These are phyloP conservation scores for Drosophila ercepeae DNA, from an alignment of 1,140 invertebrate species.

Conservation along the genomic window DNA sequence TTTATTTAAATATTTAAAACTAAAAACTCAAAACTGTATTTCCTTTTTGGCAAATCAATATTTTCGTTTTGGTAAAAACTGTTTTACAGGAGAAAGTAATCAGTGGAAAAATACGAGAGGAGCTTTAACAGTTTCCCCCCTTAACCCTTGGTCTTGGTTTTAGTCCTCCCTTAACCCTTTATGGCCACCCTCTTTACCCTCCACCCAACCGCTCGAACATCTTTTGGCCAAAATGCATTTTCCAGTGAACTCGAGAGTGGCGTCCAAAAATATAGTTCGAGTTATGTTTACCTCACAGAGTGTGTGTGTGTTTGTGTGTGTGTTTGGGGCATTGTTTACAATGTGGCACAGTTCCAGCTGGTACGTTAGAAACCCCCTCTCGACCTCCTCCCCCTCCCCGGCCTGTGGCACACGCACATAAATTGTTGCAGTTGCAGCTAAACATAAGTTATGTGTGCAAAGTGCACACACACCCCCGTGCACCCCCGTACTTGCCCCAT, in stretches of 20 bases:
- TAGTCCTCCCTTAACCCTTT: neutral
- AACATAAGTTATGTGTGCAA: conserved; percentile 78
- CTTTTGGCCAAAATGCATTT: conserved; percentile 21
- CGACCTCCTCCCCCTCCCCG: neutral
- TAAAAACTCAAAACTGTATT: neutral
- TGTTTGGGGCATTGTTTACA: conserved; percentile 41
- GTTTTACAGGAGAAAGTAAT: neutral
- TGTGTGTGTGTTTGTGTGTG: conserved; percentile 11
- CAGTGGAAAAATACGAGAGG: conserved; percentile 1
- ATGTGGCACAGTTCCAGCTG: conserved; percentile 51
- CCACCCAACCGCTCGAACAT: neutral
- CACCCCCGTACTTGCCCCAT: no score
- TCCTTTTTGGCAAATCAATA: conserved; percentile 1
- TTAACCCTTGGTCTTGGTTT: neutral
- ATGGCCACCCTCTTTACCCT: neutral
- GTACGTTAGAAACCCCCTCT: conserved; percentile 12
- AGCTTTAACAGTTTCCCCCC: neutral
- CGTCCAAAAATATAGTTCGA: conserved; percentile 27
- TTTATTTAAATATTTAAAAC: no score
- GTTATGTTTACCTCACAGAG: neutral
- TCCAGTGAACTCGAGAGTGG: conserved; percentile 24
- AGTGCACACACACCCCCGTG: conserved; percentile 24
- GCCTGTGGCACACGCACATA: conserved; percentile 55
- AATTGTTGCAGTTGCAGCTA: conserved; percentile 68
- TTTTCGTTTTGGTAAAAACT: neutral